Evolutionary conservation across 2,797 vertebrate species (phyloP), one percentile per base, ranked within the genome.

Genomic region (Rhinophrynus dorsalis): DNA sequence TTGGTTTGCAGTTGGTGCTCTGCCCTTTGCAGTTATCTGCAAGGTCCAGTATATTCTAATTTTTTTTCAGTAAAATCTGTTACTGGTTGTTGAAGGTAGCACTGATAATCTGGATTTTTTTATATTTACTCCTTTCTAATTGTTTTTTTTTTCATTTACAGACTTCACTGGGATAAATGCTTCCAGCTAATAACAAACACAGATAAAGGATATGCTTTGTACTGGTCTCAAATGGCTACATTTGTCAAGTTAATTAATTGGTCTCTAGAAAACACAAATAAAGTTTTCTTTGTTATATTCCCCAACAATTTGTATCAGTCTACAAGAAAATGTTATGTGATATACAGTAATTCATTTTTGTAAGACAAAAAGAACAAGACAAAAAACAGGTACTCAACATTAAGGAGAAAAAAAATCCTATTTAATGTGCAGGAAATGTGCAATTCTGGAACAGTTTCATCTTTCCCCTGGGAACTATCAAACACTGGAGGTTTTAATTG

Each of bases 191-290:
- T 72, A 57, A 64, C 42, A 51, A 65, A 72, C 27, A 58, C 35
- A 65, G 62, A 55, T 32, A 45, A 33, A 50, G 33, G 12, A 37
- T 30, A 57, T 42, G 32, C 44, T 72, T 58, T 44, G 54, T 56
- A 30, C 37, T 58, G 50, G 63, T 57, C 52, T 64, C 61, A 30
- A 42, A 72, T 65, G 45, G 44, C 52, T 33, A 10, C 24, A 72
- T 58, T 72, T 65, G 61, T 72, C 68, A 72, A 32, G 44, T 32
- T 65, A 58, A 72, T 65, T 42, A 72, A 72, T 72, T 72, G 55
- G 68, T 42, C 61, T 18, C 27, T 18, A n/a, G 10, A 38, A 58
- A 65, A 72, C 61, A 33, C 56, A 72, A 72, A 72, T 72, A 65
- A 72, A 65, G 68, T 58, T 65, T 38, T 51, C 42, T 65, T 72